A percentile compares a stretch with the other conserved stretches of the same genome.
Conservation (phyloP, 2,113 vertebrate genomes). For the Speoplatyrhinus poulsoni region DNA sequence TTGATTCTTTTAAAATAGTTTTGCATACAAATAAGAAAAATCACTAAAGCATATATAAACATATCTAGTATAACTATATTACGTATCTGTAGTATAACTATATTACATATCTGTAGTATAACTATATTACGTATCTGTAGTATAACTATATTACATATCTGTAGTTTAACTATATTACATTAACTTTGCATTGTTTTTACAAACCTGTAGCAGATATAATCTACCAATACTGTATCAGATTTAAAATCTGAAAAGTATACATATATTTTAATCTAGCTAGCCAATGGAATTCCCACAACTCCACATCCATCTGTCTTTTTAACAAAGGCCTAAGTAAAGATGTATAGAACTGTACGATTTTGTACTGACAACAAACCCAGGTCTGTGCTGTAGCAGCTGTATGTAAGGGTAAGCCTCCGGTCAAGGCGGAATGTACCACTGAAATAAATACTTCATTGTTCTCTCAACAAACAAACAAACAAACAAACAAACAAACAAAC, state of each 20-base stretch:
- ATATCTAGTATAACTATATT: conserved; percentile 66
- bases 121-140: too few relatives aligned
- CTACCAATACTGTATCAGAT: conserved; percentile 81
- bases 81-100: conserved; percentile 65
- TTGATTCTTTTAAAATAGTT: conserved; percentile 68
- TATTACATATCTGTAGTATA: conserved; percentile 49
- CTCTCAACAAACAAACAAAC: conserved; percentile 52
- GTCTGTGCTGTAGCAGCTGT: conserved; percentile 52
- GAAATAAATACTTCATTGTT: conserved; percentile 80
- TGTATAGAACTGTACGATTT: conserved; percentile 25
- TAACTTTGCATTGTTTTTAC: conserved; percentile 67
- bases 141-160: conserved; percentile 53
- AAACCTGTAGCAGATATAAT: conserved; percentile 71
- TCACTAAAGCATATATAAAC: conserved; percentile 59
- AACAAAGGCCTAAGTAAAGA: conserved; percentile 40
- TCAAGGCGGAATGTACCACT: conserved; percentile 80
- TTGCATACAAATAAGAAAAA: conserved; percentile 63
- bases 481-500: conserved; percentile 43
- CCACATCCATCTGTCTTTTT: conserved; percentile 2
- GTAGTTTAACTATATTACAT: conserved; percentile 65
- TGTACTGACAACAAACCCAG: conserved; percentile 36
- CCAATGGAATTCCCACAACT: conserved; percentile 16
- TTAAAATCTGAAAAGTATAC: conserved; percentile 27
- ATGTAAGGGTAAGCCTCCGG: conserved; percentile 74
- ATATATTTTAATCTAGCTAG: conserved; percentile 13